Evolutionary conservation across 1,140 invertebrate species (phyloP).

Genomic region (Dolichoris vasculosae): DNA sequence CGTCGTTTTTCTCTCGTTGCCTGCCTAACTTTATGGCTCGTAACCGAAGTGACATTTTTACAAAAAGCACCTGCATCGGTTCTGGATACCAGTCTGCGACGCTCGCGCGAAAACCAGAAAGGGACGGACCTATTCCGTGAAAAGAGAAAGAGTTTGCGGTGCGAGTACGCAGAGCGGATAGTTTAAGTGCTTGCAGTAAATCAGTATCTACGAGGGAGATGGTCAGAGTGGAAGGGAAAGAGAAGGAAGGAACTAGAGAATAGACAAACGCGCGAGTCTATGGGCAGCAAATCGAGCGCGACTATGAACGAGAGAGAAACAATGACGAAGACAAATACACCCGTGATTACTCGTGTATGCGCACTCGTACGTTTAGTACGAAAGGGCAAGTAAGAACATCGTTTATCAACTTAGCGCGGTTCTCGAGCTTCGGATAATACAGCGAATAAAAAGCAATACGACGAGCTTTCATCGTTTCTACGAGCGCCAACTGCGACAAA

Average conservation of each 20-base stretch:
- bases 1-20: not conserved
- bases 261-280: slow-evolving; percentile 18
- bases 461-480: not conserved
- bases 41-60: slow-evolving; percentile 23
- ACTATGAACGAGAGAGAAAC: not conserved
- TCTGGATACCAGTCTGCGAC: not conserved
- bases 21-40: slow-evolving; percentile 35
- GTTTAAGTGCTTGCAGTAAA: slow-evolving; percentile 35
- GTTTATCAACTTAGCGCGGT: slow-evolving; percentile 7
- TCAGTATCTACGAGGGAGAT: slow-evolving; percentile 36
- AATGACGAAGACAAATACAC: not conserved
- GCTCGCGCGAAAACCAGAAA: not conserved
- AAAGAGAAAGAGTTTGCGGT: slow-evolving; percentile 16
- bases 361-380: too few relatives aligned
- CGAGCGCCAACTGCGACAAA: not conserved
- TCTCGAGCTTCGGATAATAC: slow-evolving; percentile 21
- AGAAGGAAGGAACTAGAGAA: slow-evolving; percentile 17
- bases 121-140: not conserved
- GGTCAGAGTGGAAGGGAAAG: not conserved
- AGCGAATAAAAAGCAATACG: slow-evolving; percentile 38
- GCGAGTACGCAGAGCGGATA: not conserved
- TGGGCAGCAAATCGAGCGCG: slow-evolving; percentile 41
- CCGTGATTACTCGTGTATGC: too few relatives aligned
- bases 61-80: slow-evolving; percentile 43
- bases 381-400: not conserved